These are phyloP conservation scores for Callionymus lyra DNA, from an alignment of 2,113 vertebrate genomes.

Conservation along the genomic window DNA sequence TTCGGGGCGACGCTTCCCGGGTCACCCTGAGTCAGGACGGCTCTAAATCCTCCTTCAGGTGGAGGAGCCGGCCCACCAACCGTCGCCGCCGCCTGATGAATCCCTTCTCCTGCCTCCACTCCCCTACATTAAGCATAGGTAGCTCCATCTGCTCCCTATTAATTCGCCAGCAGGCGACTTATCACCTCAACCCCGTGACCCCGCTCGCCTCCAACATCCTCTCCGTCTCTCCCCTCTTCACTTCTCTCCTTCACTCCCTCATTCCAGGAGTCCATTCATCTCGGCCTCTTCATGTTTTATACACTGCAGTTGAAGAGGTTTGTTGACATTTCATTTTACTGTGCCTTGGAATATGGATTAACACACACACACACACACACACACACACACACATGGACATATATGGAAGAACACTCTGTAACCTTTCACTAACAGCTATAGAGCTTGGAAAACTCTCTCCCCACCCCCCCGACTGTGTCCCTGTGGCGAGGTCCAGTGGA, in stretches of 20 bases:
- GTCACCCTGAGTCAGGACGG: constrained; percentile 51
- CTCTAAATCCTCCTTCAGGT: constrained; percentile 57
- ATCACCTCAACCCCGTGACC: constrained; percentile 61
- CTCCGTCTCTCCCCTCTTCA: constrained; percentile 25
- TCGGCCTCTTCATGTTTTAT: constrained; percentile 40
- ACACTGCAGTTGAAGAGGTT: constrained; percentile 43
- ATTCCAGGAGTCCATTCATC: constrained; percentile 52
- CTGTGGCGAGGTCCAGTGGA: constrained; percentile 41
- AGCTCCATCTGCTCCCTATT: constrained; percentile 66
- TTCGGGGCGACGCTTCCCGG: constrained; percentile 30
- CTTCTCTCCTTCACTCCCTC: constrained; percentile 36
- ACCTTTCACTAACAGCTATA: constrained; percentile 38
- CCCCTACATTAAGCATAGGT: constrained; percentile 61
- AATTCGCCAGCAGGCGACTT: constrained; percentile 67
- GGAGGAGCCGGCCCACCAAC: constrained; percentile 38
- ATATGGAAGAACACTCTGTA: constrained; percentile 19
- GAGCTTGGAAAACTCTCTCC: constrained; percentile 17
- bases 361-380: constrained; percentile 18
- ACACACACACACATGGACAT: constrained; percentile 6
- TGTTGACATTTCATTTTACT: constrained; percentile 54
- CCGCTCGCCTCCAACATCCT: constrained; percentile 44
- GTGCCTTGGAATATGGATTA: constrained; percentile 44
- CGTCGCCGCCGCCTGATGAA: constrained; percentile 54
- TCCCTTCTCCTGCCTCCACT: constrained; percentile 45
- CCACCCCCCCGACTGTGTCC: constrained; percentile 24